Evolutionary conservation across 2,113 vertebrate genomes (phyloP), one percentile per base, ranked within the genome.

Genomic region (Tenrec ecaudatus): DNA sequence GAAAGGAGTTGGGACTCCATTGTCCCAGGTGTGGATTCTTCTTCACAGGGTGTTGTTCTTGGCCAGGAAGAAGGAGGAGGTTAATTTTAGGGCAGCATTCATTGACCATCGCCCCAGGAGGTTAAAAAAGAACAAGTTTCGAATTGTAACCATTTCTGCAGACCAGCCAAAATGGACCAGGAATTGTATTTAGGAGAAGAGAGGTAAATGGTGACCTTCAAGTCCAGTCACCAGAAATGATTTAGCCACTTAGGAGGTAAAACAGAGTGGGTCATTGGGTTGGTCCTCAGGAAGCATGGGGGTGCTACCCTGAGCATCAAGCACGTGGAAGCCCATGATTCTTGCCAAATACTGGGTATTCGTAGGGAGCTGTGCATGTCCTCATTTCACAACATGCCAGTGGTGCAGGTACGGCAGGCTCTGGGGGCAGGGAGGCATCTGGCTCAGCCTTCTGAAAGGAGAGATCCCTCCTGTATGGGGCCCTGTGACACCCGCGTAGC

Each of bases 121-220:
- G 95, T 96, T 53, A 97, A 95, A 97, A 94, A 95, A 94, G 93
- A 62, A 98, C 95, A 97, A 94, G 93, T 94, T 90, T 86, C 77
- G 79, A 95, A 92, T 95, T 96, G 79, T 95, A 6, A 1, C 92
- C 84, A 71, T 1, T 10, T 92, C 69, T 86, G 85, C 53, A 87
- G 91, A 82, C 23, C 38, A 94, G 68, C 60, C 82, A 85, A 71
- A 90, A 83, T 85, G 86, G 93, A 83, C 89, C 73, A 25, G 66
- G 68, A 78, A 25, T 86, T 94, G 62, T 92, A 79, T 89, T 96
- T 90, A 83, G 86, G 85, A 25, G 15, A 33, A 25, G 19, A 22
- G 58, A 92, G 92, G 31, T 90, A 94, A 91, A 93, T 93, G n/a
- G 73, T 83, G 86, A n/a, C 40, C 68, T 94, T 96, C 66, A 88